These are phyloP conservation scores for Vannuccia rotundouncinata DNA, from an alignment of 2,888 invertebrate species.

Conservation along the genomic window DNA sequence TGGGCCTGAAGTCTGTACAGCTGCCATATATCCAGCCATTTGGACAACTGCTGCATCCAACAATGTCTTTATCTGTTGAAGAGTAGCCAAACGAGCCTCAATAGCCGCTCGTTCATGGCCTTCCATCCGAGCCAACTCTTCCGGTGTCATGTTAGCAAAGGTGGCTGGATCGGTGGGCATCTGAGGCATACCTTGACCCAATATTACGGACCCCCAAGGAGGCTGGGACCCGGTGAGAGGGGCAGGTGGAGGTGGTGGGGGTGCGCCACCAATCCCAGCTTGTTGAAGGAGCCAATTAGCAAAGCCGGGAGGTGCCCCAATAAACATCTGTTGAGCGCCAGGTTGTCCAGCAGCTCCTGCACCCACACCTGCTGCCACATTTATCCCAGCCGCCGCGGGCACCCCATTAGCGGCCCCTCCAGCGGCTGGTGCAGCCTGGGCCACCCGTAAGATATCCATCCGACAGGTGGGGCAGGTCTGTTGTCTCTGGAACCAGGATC, in stretches of 20 bases:
- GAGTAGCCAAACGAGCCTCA: conserved; percentile 16
- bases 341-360: not conserved
- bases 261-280: too few species aligned
- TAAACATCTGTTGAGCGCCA: too few species aligned
- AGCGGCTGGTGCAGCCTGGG: conserved; percentile 40
- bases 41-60: conserved; percentile 85
- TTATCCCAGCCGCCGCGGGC: not conserved
- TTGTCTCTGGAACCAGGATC: conserved; percentile 98
- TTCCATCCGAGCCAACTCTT: not conserved
- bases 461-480: conserved; percentile 99
- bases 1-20: too few species aligned
- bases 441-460: conserved; percentile 67
- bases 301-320: too few species aligned
- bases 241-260: too few species aligned
- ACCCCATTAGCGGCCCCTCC: not conserved
- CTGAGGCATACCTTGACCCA: too few species aligned
- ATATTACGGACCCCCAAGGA: too few species aligned
- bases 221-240: too few species aligned
- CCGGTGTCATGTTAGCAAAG: conserved; percentile 25
- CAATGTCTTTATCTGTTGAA: too few species aligned
- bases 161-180: too few species aligned
- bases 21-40: conserved; percentile 75
- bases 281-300: too few species aligned
- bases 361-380: not conserved
- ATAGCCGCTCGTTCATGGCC: conserved; percentile 23